Evolutionary conservation across 2,113 vertebrate genomes (phyloP), one percentile per base, ranked within the genome.

Genomic region (Micronycteris hirsuta): DNA sequence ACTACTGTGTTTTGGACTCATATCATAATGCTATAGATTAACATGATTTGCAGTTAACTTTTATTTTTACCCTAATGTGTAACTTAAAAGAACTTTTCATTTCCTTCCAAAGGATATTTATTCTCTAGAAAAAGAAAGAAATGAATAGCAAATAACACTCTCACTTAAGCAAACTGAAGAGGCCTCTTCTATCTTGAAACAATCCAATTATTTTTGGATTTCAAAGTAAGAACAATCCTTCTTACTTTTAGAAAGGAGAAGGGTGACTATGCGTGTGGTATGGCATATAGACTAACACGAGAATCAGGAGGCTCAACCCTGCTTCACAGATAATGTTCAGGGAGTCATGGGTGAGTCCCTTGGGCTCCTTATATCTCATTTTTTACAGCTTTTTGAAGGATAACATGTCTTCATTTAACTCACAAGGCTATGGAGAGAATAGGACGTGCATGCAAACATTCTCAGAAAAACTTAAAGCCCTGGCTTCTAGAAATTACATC

Each of bases 1-100:
- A 93, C 70, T 86, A 91, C 68, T 9, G 26, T 86, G 70, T 91
- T 94, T 93, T 97, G 43, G 63, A 28, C 12, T 83, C 52, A 41
- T 84, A 43, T 26, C 63, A 90, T 86, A 91, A 91, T 94, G 76
- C n/a, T 78, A 78, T 56, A 86, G 28, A 94, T 94, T 96, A 89
- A 96, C 96, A 77, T 92, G 52, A 92, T 88, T 95, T 83, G 45
- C 41, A 89, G 63, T 91, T 95, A 87, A 94, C 54, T 96, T 95
- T 97, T 88, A 92, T 94, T 97, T 96, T 93, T 93, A 92, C 28
- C 14, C 54, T 77, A 89, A 96, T 97, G 14, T 96, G 41, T 73
- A 96, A 70, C 38, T 89, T 96, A 67, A 80, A 82, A 88, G 38
- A 36, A 4, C 10, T 80, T 70, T 96, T 67, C 36, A 84, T 92